These are phyloP conservation scores for Petrosia ficiformis DNA, from an alignment of 37 sponge, comb jelly and placozoan species.

Conservation along the genomic window DNA sequence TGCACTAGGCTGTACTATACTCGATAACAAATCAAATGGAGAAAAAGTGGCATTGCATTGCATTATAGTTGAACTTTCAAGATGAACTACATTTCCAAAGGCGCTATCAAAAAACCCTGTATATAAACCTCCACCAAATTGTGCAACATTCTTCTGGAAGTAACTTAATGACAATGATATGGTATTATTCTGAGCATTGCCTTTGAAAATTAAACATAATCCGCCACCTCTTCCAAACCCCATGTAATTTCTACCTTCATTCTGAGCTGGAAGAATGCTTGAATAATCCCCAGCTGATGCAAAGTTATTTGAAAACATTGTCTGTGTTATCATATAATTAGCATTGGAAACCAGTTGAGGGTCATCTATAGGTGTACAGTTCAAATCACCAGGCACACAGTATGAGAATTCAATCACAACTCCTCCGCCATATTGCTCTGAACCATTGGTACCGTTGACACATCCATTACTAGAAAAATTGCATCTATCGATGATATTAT, in stretches of 20 bases:
- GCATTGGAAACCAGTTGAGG: background rate
- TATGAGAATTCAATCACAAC: constrained; percentile 1
- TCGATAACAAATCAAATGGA: background rate
- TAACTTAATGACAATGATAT: constrained; percentile 18
- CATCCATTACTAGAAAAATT: background rate
- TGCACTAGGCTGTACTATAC: background rate
- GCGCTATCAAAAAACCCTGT: constrained; percentile 45
- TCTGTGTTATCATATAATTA: background rate
- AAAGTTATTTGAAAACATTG: constrained; percentile 16
- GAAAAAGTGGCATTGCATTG: background rate
- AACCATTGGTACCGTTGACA: background rate
- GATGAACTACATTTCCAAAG: constrained; percentile 22
- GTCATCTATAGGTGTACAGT: background rate
- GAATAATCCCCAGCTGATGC: constrained; percentile 1
- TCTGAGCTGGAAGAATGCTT: background rate
- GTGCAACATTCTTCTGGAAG: constrained; percentile 53
- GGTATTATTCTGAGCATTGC: constrained; percentile 39
- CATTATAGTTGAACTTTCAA: background rate
- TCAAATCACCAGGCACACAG: constrained; percentile 11
- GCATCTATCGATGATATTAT: background rate
- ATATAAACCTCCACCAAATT: constrained; percentile 71
- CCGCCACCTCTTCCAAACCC: constrained; percentile 79
- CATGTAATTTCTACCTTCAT: constrained; percentile 19
- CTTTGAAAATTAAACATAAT: constrained; percentile 56
- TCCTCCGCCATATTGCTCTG: background rate